phyloP scores from a whole-genome alignment of 2,888 invertebrate genomes.

The Pachymerium ferrugineum region DNA sequence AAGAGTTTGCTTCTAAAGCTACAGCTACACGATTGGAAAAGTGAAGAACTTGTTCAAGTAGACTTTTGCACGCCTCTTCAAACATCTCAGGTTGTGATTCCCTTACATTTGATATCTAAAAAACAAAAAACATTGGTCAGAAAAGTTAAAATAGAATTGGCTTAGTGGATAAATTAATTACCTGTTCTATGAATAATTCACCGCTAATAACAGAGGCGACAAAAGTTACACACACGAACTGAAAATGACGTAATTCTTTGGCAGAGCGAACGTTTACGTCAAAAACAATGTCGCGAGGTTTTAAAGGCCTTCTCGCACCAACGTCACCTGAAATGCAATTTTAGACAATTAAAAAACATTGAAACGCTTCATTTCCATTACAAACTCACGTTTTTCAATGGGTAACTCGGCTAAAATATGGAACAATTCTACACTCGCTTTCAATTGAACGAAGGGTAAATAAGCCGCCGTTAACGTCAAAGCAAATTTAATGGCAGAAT shows the following conservation, averaged over 20 bases:
- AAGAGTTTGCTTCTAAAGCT: slow-evolving; percentile 53
- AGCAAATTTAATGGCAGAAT: slow-evolving; percentile 16
- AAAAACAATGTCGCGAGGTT: background rate
- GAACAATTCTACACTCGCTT: background rate
- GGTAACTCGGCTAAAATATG: background rate
- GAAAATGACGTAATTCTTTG: slow-evolving; percentile 76
- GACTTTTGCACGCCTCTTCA: slow-evolving; percentile 7
- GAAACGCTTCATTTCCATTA: background rate
- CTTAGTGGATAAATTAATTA: slow-evolving; percentile 38
- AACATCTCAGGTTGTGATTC: background rate
- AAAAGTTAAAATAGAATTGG: background rate
- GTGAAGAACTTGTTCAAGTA: slow-evolving; percentile 29
- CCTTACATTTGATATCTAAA: slow-evolving; percentile 20
- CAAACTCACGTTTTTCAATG: slow-evolving; percentile 10
- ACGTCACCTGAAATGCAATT: background rate
- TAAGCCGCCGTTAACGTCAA: background rate
- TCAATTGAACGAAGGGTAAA: slow-evolving; percentile 1
- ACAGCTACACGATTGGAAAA: slow-evolving; percentile 45
- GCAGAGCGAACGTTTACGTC: slow-evolving; percentile 59
- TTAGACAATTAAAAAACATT: background rate
- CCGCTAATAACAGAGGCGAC: slow-evolving; percentile 64
- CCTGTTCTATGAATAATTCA: slow-evolving; percentile 60
- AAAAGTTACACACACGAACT: slow-evolving; percentile 70
- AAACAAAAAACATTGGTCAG: background rate
- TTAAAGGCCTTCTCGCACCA: background rate